Conservation (phyloP, 1,140 invertebrate genomes). For the Tetramorium parvispinum region DNA sequence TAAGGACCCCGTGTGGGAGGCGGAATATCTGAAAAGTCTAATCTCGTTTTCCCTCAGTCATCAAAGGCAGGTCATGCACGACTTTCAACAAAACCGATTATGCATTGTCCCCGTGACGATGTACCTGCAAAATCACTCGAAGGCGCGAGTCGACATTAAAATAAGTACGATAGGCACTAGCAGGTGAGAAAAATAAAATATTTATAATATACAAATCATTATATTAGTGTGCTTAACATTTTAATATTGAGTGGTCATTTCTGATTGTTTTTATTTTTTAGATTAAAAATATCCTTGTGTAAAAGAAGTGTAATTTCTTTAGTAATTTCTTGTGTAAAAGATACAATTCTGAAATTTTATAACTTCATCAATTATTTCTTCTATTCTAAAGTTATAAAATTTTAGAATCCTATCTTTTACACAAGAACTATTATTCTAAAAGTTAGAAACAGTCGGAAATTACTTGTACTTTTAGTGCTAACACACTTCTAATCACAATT, state of each 20-base stretch:
- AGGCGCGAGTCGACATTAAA: constrained; percentile 77
- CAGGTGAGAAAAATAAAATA: constrained; percentile 77
- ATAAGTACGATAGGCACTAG: constrained; percentile 83
- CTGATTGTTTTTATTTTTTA: no score
- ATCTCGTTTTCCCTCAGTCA: constrained; percentile 82
- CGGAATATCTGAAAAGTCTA: constrained; percentile 78
- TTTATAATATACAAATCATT: not conserved
- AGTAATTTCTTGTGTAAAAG: no score
- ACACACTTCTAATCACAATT: not conserved
- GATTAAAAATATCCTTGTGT: no score
- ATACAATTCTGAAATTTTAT: no score
- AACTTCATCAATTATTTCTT: no score
- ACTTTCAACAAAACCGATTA: constrained; percentile 80
- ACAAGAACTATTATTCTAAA: no score
- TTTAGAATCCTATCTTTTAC: no score
- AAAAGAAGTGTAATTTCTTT: no score
- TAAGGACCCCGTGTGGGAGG: constrained; percentile 76
- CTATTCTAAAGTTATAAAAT: no score
- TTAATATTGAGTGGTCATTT: no score
- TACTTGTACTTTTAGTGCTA: no score
- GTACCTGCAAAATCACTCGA: constrained; percentile 83
- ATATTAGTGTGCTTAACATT: not conserved
- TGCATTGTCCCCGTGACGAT: constrained; percentile 81
- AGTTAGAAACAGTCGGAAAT: no score
- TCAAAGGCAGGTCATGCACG: constrained; percentile 75